Conservation (phyloP, 2,797 vertebrate species). For the Gymnothorax javanicus region DNA sequence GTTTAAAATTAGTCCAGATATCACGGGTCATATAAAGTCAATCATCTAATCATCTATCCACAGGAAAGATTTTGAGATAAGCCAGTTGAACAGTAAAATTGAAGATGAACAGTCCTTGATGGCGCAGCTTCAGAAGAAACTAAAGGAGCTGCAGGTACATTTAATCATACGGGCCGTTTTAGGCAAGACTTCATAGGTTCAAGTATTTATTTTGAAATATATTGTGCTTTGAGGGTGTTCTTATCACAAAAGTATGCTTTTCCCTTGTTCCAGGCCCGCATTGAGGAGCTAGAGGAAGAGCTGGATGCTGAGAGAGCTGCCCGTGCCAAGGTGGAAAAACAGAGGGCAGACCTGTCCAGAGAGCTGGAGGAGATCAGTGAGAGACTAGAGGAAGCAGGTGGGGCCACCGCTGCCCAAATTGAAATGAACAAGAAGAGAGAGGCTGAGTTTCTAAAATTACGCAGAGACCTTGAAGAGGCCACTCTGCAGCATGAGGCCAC, state of each 20-base stretch:
- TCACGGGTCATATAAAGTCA: background rate
- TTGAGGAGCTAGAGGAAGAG: constrained; percentile 88
- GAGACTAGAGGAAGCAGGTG: constrained; percentile 84
- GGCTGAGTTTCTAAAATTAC: constrained; percentile 82
- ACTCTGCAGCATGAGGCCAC: constrained; percentile 87
- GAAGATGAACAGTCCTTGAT: constrained; percentile 84
- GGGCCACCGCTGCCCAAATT: constrained; percentile 78
- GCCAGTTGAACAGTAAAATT: constrained; percentile 77
- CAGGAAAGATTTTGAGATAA: constrained; percentile 91
- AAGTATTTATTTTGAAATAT: background rate
- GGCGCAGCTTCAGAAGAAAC: constrained; percentile 81
- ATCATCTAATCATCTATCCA: background rate
- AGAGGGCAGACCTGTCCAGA: constrained; percentile 79
- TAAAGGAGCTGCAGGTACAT: constrained; percentile 87
- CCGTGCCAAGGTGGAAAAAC: constrained; percentile 87
- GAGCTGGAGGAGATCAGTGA: constrained; percentile 89
- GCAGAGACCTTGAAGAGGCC: constrained; percentile 85
- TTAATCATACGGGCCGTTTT: background rate
- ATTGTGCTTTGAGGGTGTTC: background rate
- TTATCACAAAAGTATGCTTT: background rate
- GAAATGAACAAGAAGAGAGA: constrained; percentile 91
- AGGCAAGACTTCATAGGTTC: background rate
- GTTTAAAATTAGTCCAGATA: background rate
- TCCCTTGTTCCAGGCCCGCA: constrained; percentile 71
- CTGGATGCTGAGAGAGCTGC: constrained; percentile 83